Conservation (phyloP, 53 echinoderm and acorn worm species). For the Stichopus horrens region DNA sequence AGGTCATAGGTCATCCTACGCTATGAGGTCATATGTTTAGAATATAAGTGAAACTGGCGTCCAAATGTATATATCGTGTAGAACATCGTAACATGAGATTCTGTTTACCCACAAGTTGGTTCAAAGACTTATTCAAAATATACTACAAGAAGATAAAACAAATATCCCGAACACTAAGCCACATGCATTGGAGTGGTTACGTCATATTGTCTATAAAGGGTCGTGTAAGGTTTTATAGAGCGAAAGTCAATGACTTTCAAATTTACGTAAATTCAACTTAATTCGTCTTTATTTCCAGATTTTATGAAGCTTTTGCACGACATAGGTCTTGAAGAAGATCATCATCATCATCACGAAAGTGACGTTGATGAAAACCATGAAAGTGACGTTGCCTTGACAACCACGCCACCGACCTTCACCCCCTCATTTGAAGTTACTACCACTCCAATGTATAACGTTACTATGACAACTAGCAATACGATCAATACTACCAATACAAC, state of each 20-base stretch:
- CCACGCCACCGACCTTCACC: not conserved
- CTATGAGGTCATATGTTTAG: not conserved
- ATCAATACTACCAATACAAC: not conserved
- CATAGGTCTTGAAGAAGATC: not conserved
- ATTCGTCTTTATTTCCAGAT: not conserved
- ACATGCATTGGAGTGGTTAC: too few relatives aligned
- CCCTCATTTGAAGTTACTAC: not conserved
- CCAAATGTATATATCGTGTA: not conserved
- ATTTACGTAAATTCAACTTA: not conserved
- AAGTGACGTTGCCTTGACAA: not conserved
- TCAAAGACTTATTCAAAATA: too few relatives aligned
- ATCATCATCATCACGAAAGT: too few relatives aligned
- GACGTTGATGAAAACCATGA: not conserved
- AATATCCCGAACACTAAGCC: too few relatives aligned
- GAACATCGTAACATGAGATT: not conserved
- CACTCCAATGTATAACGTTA: not conserved
- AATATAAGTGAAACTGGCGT: not conserved
- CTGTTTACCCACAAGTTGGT: too few relatives aligned
- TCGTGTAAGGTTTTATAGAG: too few relatives aligned
- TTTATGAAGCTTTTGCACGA: slow-evolving; percentile 9
- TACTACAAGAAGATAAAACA: too few relatives aligned
- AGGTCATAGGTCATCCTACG: not conserved
- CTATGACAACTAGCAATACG: slow-evolving; percentile 2
- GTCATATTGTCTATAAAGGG: too few relatives aligned
- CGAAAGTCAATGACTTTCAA: too few relatives aligned